Base-by-base conservation (phyloP, 2,888 invertebrate species). In the Agrotis clavis region DNA sequence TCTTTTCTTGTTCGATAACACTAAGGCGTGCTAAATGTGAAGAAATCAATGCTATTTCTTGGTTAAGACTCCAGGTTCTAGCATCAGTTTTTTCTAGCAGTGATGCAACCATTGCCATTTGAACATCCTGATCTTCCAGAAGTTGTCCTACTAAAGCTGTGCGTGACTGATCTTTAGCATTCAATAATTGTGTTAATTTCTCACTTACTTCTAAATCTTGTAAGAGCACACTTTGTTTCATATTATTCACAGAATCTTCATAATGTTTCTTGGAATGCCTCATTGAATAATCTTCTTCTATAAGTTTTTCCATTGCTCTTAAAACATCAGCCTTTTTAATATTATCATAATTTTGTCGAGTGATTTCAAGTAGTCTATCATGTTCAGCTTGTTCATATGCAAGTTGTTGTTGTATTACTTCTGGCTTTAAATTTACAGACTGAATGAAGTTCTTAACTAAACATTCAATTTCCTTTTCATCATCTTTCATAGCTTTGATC, bases 11-110 rank as follows among this genome's bases (percentile, higher is more conserved):
- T 93, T 98, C 98, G 80, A 98, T 97, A 63, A 97, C 95, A 81
- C 98, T 98, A 41, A 98, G 95, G 71, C 97, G 97, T 25, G 97
- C 97, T 82, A 98, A 93, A 92, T 98, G 97, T 16, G 96, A 95
- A 83, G 98, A 98, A 57, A 98, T 97, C 72, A 98, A 93, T 84
- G 97, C 96, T 79, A 98, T 97, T 96, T 98, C 98, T 90, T 98
- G 98, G 82, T 98, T 97, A 41, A 98, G 94, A 85, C 98, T 97
- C 98, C 98, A 98, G 79, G 97, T 97, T 86, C 97, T 97, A 11
- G 98, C 97, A 93, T 98, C 98, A 78, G 97, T 97, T 87, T 97
- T 97, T 92, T 98, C 98, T 75, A 98, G 93, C 60, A 98, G 93
- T 18, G 97, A 97, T 41, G 97, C 97, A 4, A 98, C 98, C 13